These are phyloP conservation scores for Holcopasites calliopsidis DNA, from an alignment of 1,140 invertebrate species.

Conservation along the genomic window DNA sequence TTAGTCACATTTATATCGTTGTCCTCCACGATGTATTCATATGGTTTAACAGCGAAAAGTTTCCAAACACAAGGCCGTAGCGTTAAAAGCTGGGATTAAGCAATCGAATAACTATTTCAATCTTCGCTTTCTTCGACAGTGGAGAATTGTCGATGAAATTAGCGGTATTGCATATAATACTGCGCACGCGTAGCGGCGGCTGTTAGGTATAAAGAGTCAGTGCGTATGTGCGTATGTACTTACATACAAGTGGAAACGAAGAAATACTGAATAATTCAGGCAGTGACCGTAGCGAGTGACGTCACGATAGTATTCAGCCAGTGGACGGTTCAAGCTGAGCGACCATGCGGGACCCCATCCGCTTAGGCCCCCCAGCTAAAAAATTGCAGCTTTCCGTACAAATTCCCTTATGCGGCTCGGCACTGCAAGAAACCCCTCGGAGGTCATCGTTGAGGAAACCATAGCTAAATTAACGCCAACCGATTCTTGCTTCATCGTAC, in stretches of 20 bases:
- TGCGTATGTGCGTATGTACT: too few relatives aligned
- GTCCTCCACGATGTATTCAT: too few relatives aligned
- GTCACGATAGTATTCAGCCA: constrained; percentile 75
- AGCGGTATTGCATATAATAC: neutral
- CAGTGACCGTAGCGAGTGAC: constrained; percentile 77
- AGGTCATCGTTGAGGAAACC: constrained; percentile 9
- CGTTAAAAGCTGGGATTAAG: too few relatives aligned
- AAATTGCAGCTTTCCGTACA: constrained; percentile 63
- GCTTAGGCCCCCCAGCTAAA: constrained; percentile 38
- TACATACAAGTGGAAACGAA: constrained; percentile 54
- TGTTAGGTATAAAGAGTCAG: constrained; percentile 44
- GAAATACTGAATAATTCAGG: constrained; percentile 74
- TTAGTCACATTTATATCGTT: too few relatives aligned
- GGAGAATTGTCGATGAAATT: neutral
- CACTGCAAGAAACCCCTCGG: constrained; percentile 9
- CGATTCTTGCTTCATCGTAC: neutral
- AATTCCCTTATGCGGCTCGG: constrained; percentile 25
- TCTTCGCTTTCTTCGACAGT: too few relatives aligned
- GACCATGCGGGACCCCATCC: constrained; percentile 77
- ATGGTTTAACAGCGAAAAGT: too few relatives aligned
- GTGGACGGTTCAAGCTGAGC: constrained; percentile 77
- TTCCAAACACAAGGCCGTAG: too few relatives aligned
- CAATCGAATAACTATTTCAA: too few relatives aligned
- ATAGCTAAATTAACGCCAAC: constrained; percentile 3
- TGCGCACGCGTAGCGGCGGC: neutral